Base-by-base conservation (phyloP, 2,113 vertebrate genomes). In the Aptenodytes forsteri region DNA sequence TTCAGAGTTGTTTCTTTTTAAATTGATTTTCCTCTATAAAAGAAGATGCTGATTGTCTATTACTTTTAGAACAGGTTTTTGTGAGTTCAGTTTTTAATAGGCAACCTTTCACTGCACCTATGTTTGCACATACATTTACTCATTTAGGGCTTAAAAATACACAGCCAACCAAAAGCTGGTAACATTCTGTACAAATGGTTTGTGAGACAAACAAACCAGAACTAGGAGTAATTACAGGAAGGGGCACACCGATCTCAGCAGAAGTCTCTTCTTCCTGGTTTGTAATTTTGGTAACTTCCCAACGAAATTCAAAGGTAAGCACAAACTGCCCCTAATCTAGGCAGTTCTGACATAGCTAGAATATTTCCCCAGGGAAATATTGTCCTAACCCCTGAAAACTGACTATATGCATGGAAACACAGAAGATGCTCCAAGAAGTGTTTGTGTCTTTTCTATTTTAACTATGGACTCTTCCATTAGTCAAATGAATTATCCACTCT, bases 11-110 rank as follows among this genome's bases (percentile, higher is more conserved):
- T 92, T 84, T 93, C 70, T 93, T 92, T 96, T 93, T 5, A 93
- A 96, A 94, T 77, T 89, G 77, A 94, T 96, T 95, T 96, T 93
- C 85, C 56, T 88, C 92, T 76, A 78, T 91, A 94, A 96, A 96
- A 92, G 77, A 95, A 88, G 85, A 79, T 85, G 79, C 86, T 92
- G 90, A 91, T 93, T 80, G 87, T 94, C 91, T 96, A 61, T 95
- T 93, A 87, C 75, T 86, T 96, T 88, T 82, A 79, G 81, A 92
- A 88, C 56, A 93, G 55, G 55, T 83, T 88, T 98, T 96, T 96
- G 96, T 56, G 80, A 82, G 65, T 90, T 85, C 50, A 56, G 34
- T 62, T 90, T 95, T 95, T 96, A 97, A 83, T 89, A 89, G 93
- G 64, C 87, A 92, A 84, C 83, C 90, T 96, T 97, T 94, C 93